Percentiles rank a stretch among this genome's conserved stretches.
Evolutionary conservation across 2,113 vertebrate genomes (phyloP).

Genomic region (Pedionomus torquatus): DNA sequence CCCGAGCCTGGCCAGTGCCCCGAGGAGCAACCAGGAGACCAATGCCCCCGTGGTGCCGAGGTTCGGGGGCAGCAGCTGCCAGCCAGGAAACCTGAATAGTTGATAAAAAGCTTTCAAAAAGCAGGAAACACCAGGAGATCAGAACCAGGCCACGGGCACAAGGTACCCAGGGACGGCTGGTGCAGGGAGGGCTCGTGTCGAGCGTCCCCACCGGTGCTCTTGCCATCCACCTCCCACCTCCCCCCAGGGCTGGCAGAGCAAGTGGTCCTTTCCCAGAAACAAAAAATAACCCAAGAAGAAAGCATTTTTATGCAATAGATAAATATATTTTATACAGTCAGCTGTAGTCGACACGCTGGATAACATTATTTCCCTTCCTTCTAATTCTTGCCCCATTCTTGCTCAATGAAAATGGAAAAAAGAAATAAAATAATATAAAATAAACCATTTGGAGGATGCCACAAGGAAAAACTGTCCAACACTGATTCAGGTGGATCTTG

Average conservation of each 20-base stretch:
- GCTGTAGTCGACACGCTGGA: neutral
- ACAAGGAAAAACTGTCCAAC: neutral
- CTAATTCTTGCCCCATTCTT: neutral
- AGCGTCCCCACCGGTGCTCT: neutral
- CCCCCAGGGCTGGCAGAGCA: neutral
- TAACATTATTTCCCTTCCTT: neutral
- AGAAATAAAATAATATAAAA: neutral
- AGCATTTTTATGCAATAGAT: neutral
- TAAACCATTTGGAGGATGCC: neutral
- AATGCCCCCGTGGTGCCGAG: rapidly evolving
- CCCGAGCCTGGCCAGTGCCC: rapidly evolving
- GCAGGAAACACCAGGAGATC: neutral
- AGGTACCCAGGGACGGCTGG: neutral
- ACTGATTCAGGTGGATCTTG: neutral
- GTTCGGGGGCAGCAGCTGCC: neutral
- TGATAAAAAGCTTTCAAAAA: neutral
- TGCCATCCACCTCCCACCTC: neutral
- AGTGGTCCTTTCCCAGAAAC: neutral
- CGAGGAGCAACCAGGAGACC: neutral
- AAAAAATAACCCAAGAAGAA: neutral
- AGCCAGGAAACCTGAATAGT: neutral
- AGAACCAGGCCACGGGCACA: neutral
- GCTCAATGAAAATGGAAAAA: neutral
- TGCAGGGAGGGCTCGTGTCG: neutral
- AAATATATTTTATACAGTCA: neutral